Base-by-base conservation (phyloP, 2,888 invertebrate species). In the Leucoma salicis region DNA sequence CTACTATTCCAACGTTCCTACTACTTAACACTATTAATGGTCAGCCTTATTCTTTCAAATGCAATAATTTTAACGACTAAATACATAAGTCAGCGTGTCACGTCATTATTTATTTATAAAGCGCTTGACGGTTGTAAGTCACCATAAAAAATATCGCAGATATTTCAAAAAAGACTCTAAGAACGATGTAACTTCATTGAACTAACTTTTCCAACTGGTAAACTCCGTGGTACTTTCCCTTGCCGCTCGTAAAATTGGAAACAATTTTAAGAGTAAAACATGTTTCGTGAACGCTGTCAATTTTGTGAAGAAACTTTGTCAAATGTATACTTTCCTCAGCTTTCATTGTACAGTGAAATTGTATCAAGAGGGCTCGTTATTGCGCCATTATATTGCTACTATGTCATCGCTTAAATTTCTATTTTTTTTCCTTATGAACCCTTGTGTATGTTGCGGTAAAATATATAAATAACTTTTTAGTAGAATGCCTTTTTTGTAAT, bases 351-450 rank as follows among this genome's bases (percentile, higher is more conserved):
- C 37, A 34, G 14, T 44, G 36, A 42, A 50, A 52, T 48, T 49
- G 50, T 60, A 63, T 63, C 49, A 55, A 57, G 50, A 51, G 46
- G 50, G 42, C 44, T 64, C 57, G 60, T 63, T 66, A 65, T 45
- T 33, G 28, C 29, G n/a, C 65, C 63, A 64, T 65, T 58, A 58
- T 57, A 55, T 64, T 53, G 56, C 58, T 56, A 57, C 63, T 64
- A 51, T 52, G 51, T 70, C 68, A 67, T 73, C 70, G 53, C 46
- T 46, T 42, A 66, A 66, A 66, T 58, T 56, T 48, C 42, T 49
- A 55, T 50, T 60, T 70, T 76, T 18, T 70, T 76, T 77, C 70
- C 75, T 66, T 70, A 71, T 67, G 70, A 67, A 67, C 70, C 61
- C 49, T 61, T 63, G 62, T 61, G 27, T 35, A 15, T 31, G 43